Base-by-base conservation (phyloP, 1,140 invertebrate species). In the Pteromalus puparum region DNA sequence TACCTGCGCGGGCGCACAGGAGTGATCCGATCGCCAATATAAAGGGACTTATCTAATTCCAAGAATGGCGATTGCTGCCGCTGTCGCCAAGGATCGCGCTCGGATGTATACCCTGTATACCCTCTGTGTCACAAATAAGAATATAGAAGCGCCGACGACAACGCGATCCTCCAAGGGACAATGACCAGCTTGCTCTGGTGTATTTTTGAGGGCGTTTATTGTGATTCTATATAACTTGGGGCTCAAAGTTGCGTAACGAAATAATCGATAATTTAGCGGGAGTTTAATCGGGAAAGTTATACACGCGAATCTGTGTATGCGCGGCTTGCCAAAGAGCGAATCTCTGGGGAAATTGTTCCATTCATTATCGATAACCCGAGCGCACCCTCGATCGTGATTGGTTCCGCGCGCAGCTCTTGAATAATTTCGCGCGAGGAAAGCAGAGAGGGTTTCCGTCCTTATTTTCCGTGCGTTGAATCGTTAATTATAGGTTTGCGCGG, bases 41-140 rank as follows among this genome's bases (percentile, higher is more conserved):
- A 89, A 88, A 89, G 80, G 79, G 82, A 89, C 86, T 89, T 89
- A 89, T 89, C 83, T 89, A 88, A 88, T 89, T 89, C 88, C 76
- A 81, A 88, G 87, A 87, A 88, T 86, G 83, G 76, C 86, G 10
- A 67, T 79, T 67, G 53, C 48, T 34, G 15, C 53, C 7, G 18
- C 15, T 79, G 21, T 30, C 30, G 34, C 65, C 3, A 7, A 24
- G 48, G 15, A 18, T 53, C 48, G 48, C 30, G 48, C 18, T 53
- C 4, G 21, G 21, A 61, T 61, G 53, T 61, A 61, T 1, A 61
- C 53, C 30, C 30, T 30, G 30, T 30, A 5, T 30, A 5, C 5
- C 1, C 2, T 30, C 2, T 30, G 30, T n/a, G 53, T 61, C 53
- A n/a, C 53, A 61, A 61, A 61, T n/a, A n/a, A 61, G 53, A 61